phyloP scores from a whole-genome alignment of 2,888 invertebrate species.

The Liodrosophila aerea region DNA sequence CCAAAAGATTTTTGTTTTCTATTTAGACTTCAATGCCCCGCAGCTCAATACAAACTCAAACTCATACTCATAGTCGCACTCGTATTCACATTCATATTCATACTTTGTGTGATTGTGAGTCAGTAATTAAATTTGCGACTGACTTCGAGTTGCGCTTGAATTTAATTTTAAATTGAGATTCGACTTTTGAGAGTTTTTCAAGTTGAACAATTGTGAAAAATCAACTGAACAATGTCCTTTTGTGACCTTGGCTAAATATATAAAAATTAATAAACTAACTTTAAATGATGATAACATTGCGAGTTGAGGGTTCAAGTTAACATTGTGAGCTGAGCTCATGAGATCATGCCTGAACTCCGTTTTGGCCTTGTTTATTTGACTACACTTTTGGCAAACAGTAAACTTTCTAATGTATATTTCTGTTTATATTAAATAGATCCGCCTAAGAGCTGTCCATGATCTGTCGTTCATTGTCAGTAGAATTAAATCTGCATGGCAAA shows the following conservation, averaged over 20 bases:
- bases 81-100: neutral
- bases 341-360: constrained; percentile 9
- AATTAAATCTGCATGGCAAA: constrained; percentile 12
- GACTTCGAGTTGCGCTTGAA: constrained; percentile 32
- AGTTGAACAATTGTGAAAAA: constrained; percentile 46
- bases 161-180: constrained; percentile 18
- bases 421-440: neutral
- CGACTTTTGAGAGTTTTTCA: constrained; percentile 30
- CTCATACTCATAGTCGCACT: constrained; percentile 11
- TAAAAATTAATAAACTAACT: constrained; percentile 19
- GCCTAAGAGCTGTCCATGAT: constrained; percentile 38
- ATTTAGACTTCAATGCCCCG: constrained; percentile 28
- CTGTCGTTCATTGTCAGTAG: constrained; percentile 28
- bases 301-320: constrained; percentile 21
- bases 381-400: constrained; percentile 12
- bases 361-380: constrained; percentile 36
- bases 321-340: constrained; percentile 20
- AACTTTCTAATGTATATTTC: constrained; percentile 43
- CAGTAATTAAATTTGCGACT: constrained; percentile 67
- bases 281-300: constrained; percentile 22
- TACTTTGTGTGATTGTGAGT: constrained; percentile 43
- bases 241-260: constrained; percentile 46
- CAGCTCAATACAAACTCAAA: constrained; percentile 6
- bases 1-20: constrained; percentile 18
- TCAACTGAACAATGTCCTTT: constrained; percentile 58